Percentiles rank a stretch among this genome's conserved stretches.
Conservation (phyloP, 2,888 invertebrate species). For the Pediacus dermestoides region DNA sequence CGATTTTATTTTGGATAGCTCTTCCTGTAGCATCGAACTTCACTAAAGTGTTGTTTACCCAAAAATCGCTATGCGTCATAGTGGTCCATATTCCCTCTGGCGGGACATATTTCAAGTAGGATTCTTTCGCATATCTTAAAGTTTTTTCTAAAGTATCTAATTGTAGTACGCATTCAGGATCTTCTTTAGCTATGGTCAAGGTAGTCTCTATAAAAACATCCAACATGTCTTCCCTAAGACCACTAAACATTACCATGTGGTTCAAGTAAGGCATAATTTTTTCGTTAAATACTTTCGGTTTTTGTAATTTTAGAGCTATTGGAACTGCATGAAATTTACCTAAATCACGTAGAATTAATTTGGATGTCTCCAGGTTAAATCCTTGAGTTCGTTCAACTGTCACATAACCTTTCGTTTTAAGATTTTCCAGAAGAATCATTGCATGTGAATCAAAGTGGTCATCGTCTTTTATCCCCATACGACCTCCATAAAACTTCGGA, state of each 20-base stretch:
- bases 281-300: conserved; percentile 45
- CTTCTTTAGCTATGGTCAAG: conserved; percentile 10
- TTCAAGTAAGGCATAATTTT: conserved; percentile 43
- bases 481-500: conserved; percentile 51
- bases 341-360: conserved; percentile 48
- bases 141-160: conserved; percentile 4
- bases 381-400: conserved; percentile 51
- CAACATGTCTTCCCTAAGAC: neutral
- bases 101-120: conserved; percentile 31
- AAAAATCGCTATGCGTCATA: conserved; percentile 55
- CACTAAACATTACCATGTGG: conserved; percentile 7
- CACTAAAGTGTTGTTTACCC: conserved; percentile 59
- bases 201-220: neutral
- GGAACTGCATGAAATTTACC: conserved; percentile 57
- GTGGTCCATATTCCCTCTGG: conserved; percentile 50
- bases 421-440: conserved; percentile 55
- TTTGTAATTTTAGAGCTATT: conserved; percentile 50
- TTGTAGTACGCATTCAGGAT: conserved; percentile 1
- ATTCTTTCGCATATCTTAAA: conserved; percentile 15
- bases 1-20: conserved; percentile 45
- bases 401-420: conserved; percentile 52
- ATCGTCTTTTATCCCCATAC: neutral
- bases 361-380: conserved; percentile 51
- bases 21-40: conserved; percentile 38
- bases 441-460: conserved; percentile 51